Evolutionary conservation across 2,888 invertebrate species (phyloP), one percentile per base, ranked within the genome.

Genomic region (Andrena praecox): DNA sequence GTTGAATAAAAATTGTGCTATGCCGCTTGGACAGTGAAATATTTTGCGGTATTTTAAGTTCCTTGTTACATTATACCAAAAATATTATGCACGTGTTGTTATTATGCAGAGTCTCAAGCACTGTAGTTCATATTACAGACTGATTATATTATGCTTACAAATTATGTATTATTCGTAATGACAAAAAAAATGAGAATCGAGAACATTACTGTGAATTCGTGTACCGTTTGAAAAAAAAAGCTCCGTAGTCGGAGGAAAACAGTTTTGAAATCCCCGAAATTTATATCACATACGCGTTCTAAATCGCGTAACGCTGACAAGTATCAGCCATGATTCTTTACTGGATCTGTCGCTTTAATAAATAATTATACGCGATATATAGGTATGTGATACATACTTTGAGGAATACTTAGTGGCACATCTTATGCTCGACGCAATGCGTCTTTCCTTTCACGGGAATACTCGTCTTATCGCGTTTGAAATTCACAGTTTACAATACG

Each of bases 1-100:
- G 54, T 64, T 59, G 33, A 48, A 69, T 69, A 80, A 71, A 77
- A 76, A 68, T 78, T 84, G 82, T 84, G 73, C 75, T 80, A 69
- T 48, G 24, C 16, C 42, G 48, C 24, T 62, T 2, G 42, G n/a
- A 78, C 31, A 63, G 68, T 50, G 4, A 62, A 66, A 63, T 63
- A 75, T 67, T 69, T 10, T 73, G 52, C 52, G 42, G 24, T 72
- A 59, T 64, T 64, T 82, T 50, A 80, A 52, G 50, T 63, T 63
- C 35, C 56, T 59, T 33, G 20, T 77, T 60, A 54, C 24, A 69
- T 64, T 59, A 69, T 60, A 50, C 27, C 24, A 60, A 64, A 59
- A 67, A 77, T 59, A 63, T 64, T 59, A 69, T 76, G 62, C 69
- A 60, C 31, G 16, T n/a, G 33, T 54, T 54, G 20, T 16, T 8